Conservation (phyloP, 2,113 vertebrate genomes). For the Daphoenositta chrysoptera region DNA sequence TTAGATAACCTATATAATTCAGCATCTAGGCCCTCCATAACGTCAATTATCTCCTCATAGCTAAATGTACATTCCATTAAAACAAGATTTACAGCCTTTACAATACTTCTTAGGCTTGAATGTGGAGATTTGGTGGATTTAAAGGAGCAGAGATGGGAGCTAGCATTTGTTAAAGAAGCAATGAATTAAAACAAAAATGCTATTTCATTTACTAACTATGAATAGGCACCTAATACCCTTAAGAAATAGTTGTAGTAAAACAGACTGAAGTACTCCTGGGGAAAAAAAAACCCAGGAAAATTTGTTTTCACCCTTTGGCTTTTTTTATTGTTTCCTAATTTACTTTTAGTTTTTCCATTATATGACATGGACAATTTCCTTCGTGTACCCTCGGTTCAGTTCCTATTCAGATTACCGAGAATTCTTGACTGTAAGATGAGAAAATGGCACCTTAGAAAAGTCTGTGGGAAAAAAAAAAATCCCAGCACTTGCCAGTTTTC, state of each 20-base stretch:
- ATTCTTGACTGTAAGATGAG: slow-evolving; percentile 23
- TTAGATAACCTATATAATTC: slow-evolving; percentile 79
- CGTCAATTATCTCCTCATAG: slow-evolving; percentile 78
- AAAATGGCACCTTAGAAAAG: slow-evolving; percentile 2
- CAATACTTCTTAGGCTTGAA: slow-evolving; percentile 68
- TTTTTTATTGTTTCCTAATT: slow-evolving; percentile 48
- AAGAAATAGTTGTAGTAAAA: slow-evolving; percentile 27
- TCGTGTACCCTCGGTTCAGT: background rate
- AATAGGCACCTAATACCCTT: slow-evolving; percentile 55
- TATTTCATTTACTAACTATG: slow-evolving; percentile 52
- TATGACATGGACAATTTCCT: slow-evolving; percentile 28
- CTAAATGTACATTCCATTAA: slow-evolving; percentile 80
- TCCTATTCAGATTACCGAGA: background rate
- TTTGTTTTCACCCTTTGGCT: slow-evolving; percentile 30
- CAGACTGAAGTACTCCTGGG: background rate
- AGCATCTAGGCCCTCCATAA: slow-evolving; percentile 70
- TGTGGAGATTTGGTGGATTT: slow-evolving; percentile 69
- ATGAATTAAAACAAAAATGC: slow-evolving; percentile 49
- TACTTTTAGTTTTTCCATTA: slow-evolving; percentile 18
- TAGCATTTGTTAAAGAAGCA: slow-evolving; percentile 56
- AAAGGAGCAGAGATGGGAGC: slow-evolving; percentile 56
- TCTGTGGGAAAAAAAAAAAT: background rate
- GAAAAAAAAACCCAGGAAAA: background rate
- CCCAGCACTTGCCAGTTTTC: slow-evolving; percentile 25
- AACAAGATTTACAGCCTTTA: slow-evolving; percentile 74